Evolutionary conservation across 2,113 vertebrate species (phyloP), one percentile per base, ranked within the genome.

Genomic region (Eulacestoma nigropectus): DNA sequence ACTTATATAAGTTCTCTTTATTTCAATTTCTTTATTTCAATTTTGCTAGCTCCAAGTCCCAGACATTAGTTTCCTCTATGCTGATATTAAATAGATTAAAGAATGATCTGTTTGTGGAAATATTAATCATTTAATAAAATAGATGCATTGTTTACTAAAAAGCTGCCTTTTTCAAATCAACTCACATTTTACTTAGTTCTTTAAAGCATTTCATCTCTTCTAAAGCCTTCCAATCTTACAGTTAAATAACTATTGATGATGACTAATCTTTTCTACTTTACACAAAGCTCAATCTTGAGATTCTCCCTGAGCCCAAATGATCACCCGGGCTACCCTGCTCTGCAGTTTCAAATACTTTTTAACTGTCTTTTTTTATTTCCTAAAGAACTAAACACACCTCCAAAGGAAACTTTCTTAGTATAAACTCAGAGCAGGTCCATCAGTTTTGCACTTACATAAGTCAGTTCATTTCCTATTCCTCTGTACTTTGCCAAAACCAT

Each of bases 121-220:
- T 79, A 64, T 79, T 72, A 87, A 76, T 94, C 5, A 93, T 94
- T 93, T 94, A 84, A 85, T 57, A 64, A 56, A 63, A 79, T 35
- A 27, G 29, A 75, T 79, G 94, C 41, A 62, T 93, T 87, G 73
- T 93, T 96, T 91, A 91, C 41, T 50, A 62, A 70, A 94, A 95
- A 76, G 29, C 57, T 73, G 26, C 32, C 64, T 89, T 42, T 89
- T 69, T 57, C 29, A 87, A 95, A 57, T 19, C 55, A 87, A 32
- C 26, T 76, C 32, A 53, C 19, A 93, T 65, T 93, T 89, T 35
- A 44, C 32, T 84, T 63, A 62, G 57, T 57, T 73, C 56, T 87
- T 78, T 76, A 41, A 85, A 82, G 29, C 23, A 76, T 76, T 93
- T 82, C 7, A n/a, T 84, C 57, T 92, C 72, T 89, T 85, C 35